A percentile compares a stretch with the other conserved stretches of the same genome.
Evolutionary conservation across 2,797 vertebrate species (phyloP).

Genomic region (Mormyrus hasselquistii): DNA sequence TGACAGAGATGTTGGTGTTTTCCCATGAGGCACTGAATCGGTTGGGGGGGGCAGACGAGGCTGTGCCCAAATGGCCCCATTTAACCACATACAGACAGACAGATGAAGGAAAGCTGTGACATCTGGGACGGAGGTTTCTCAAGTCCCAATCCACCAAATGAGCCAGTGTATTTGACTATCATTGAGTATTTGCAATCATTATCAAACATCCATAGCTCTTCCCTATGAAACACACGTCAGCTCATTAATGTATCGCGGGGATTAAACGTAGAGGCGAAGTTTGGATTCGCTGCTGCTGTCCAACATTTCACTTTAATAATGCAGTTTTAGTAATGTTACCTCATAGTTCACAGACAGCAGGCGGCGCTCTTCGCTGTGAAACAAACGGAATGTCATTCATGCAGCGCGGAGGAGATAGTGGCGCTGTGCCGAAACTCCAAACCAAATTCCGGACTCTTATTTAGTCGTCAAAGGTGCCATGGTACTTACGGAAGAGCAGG

Average conservation of each 20-base stretch:
- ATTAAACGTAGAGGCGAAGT: neutral
- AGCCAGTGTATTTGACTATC: neutral
- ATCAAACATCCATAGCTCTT: neutral
- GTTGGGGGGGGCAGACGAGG: neutral
- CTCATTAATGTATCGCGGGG: neutral
- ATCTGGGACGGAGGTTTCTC: neutral
- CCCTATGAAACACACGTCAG: neutral
- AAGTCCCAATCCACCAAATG: neutral
- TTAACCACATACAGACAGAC: neutral
- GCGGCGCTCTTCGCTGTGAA: neutral
- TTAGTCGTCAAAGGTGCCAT: neutral
- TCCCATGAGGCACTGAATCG: neutral
- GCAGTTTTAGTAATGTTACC: neutral
- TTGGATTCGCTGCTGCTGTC: neutral
- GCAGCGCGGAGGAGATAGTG: neutral
- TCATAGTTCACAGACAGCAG: neutral
- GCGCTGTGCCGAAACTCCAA: neutral
- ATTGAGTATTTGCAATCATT: neutral
- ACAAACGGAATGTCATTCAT: neutral
- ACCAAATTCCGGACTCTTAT: neutral
- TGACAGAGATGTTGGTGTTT: neutral
- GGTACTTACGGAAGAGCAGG: neutral
- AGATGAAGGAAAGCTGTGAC: neutral
- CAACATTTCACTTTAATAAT: neutral
- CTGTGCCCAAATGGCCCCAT: neutral